Conservation (phyloP, 35 echinoderm and acorn worm genomes). For the Ptychodera flava region DNA sequence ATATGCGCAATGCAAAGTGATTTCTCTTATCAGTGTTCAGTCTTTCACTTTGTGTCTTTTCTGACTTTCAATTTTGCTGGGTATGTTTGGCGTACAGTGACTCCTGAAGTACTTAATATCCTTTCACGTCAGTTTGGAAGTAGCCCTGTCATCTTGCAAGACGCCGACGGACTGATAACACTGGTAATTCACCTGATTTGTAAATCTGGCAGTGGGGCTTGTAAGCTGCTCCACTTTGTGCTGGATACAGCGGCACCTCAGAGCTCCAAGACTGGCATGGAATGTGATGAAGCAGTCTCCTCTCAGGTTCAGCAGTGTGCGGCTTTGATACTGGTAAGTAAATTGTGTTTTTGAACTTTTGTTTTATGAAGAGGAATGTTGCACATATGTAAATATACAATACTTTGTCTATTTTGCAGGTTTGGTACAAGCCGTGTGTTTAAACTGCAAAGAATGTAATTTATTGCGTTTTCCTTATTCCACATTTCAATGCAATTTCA, state of each 20-base stretch:
- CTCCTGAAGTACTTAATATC: constrained; percentile 66
- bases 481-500: too few species aligned
- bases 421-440: not conserved
- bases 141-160: constrained; percentile 60
- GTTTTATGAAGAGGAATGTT: too few species aligned
- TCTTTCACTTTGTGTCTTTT: too few species aligned
- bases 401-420: too few species aligned
- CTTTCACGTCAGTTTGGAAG: constrained; percentile 80
- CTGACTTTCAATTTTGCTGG: too few species aligned
- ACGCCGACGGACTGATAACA: constrained; percentile 68
- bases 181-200: constrained; percentile 95
- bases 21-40: too few species aligned
- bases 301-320: constrained; percentile 62
- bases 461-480: not conserved
- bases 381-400: too few species aligned
- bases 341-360: not conserved
- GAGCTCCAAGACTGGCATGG: constrained; percentile 8
- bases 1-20: too few species aligned
- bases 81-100: constrained; percentile 54
- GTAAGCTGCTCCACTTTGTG: constrained; percentile 73
- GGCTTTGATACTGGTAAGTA: constrained; percentile 81
- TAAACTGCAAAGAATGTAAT: not conserved
- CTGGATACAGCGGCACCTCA: constrained; percentile 54
- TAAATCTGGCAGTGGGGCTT: constrained; percentile 83
- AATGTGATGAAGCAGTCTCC: constrained; percentile 33